Percentiles rank a stretch among this genome's conserved stretches.
Conservation (phyloP, 1,140 invertebrate genomes). For the Drosophila truncata region DNA sequence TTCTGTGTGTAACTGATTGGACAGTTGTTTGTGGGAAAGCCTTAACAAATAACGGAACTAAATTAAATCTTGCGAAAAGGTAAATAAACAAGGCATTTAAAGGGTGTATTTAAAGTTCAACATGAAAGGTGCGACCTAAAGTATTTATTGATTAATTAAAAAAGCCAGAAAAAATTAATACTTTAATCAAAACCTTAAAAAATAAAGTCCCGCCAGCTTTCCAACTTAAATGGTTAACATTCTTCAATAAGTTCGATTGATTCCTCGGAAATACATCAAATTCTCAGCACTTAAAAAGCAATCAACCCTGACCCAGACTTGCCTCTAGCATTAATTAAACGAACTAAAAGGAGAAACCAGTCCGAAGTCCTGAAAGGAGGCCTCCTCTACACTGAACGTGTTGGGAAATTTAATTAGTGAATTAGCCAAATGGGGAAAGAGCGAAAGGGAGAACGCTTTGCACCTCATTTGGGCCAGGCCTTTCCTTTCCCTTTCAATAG, state of each 20-base stretch:
- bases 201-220: no score
- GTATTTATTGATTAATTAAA: slow-evolving; percentile 1
- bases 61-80: slow-evolving; percentile 16
- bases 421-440: slow-evolving; percentile 48
- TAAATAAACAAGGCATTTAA: slow-evolving; percentile 13
- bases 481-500: slow-evolving; percentile 47
- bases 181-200: no score
- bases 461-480: slow-evolving; percentile 48
- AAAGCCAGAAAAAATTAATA: background rate
- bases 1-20: slow-evolving; percentile 46
- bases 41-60: slow-evolving; percentile 1
- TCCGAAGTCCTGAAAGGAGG: slow-evolving; percentile 13
- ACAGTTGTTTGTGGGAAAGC: slow-evolving; percentile 26
- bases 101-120: background rate
- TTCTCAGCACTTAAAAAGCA: slow-evolving; percentile 71
- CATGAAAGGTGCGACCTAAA: background rate
- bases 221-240: background rate
- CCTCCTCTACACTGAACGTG: slow-evolving; percentile 45
- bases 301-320: slow-evolving; percentile 40
- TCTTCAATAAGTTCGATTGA: background rate
- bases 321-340: slow-evolving; percentile 58
- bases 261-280: slow-evolving; percentile 30
- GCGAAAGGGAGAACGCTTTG: slow-evolving; percentile 22
- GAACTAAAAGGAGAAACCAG: slow-evolving; percentile 44
- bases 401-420: slow-evolving; percentile 75